phyloP scores from a whole-genome alignment of 2,797 vertebrate species.

The Rallus crepitans region DNA sequence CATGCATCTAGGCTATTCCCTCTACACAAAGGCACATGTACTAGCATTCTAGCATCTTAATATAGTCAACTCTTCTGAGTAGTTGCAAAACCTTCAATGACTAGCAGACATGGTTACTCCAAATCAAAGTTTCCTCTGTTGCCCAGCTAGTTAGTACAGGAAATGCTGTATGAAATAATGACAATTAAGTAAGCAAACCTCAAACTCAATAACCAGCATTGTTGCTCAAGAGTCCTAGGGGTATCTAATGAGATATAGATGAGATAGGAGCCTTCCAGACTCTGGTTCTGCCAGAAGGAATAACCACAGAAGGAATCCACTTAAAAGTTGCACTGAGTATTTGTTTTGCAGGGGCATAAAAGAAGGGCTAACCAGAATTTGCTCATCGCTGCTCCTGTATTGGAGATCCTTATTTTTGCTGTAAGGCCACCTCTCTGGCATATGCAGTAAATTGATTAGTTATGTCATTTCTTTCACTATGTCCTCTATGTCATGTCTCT shows the following conservation, averaged over 20 bases:
- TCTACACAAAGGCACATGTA: not conserved
- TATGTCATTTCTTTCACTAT: not conserved
- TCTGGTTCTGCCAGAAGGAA: not conserved
- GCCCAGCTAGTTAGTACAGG: not conserved
- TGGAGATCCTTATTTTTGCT: not conserved
- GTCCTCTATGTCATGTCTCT: not conserved
- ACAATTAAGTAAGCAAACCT: not conserved
- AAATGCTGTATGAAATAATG: not conserved
- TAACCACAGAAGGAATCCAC: not conserved
- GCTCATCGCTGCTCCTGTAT: not conserved
- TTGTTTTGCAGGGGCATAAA: not conserved
- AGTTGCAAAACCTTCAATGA: not conserved
- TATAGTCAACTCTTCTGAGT: not conserved
- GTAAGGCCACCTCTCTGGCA: not conserved
- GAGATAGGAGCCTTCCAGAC: not conserved
- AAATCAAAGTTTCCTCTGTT: not conserved
- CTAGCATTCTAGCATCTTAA: conserved; percentile 19
- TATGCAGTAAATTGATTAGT: not conserved
- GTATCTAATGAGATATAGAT: not conserved
- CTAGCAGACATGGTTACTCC: not conserved
- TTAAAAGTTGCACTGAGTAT: not conserved
- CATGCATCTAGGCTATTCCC: not conserved
- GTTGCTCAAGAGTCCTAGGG: not conserved
- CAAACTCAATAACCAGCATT: not conserved
- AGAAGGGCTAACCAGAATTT: not conserved